Conservation (phyloP, 2,113 vertebrate species). For the Chinchilla lanigera region DNA sequence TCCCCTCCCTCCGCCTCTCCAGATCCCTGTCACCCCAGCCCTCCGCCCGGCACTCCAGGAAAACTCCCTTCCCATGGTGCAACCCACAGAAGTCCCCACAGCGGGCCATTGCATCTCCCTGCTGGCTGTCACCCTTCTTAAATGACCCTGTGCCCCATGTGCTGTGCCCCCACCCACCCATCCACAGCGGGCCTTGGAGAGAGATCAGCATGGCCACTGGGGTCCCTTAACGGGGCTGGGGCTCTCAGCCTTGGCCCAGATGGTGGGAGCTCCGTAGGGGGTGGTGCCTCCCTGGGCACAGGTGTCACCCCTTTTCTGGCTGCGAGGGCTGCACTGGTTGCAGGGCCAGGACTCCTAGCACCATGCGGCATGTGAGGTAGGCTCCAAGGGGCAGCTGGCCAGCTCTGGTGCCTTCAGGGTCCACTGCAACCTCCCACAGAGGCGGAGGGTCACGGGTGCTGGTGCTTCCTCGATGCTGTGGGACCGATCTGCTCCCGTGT, state of each 20-base stretch:
- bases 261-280: background rate
- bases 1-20: background rate
- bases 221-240: background rate
- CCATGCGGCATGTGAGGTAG: background rate
- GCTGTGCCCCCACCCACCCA: background rate
- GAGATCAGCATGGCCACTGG: background rate
- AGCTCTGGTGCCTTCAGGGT: background rate
- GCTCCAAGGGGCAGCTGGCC: background rate
- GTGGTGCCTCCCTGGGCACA: background rate
- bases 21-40: background rate
- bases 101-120: background rate
- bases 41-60: background rate
- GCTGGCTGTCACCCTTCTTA: background rate
- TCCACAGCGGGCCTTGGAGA: background rate
- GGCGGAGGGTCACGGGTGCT: background rate
- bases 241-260: background rate
- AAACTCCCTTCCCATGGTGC: background rate
- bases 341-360: no score
- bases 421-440: background rate
- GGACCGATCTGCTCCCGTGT: fast-evolving
- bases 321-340: background rate
- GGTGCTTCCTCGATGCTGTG: background rate
- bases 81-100: background rate
- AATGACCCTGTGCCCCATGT: background rate
- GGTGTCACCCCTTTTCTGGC: background rate